Conservation (phyloP, 1,140 invertebrate species). For the Macrobrachium nipponense region DNA sequence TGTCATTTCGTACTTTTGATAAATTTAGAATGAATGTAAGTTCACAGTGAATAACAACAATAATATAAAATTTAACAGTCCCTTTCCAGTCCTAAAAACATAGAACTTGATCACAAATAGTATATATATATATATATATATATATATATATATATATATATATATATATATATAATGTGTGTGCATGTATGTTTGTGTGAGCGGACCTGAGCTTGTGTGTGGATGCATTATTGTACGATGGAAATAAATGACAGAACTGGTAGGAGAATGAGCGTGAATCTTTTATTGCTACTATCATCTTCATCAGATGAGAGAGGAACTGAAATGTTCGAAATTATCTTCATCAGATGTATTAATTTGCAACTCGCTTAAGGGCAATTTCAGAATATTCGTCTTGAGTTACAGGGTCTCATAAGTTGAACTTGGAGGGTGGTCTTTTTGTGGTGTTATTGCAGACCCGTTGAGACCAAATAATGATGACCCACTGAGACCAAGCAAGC, state of each 20-base stretch:
- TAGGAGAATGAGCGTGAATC: no score
- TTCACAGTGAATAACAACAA: no score
- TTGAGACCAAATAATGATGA: conserved; percentile 44
- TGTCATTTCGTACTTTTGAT: no score
- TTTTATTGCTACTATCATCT: no score
- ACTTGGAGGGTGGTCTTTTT: conserved; percentile 17
- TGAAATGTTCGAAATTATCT: no score
- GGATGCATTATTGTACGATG: neutral
- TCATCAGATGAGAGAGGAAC: no score
- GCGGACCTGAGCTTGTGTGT: neutral
- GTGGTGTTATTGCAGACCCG: conserved; percentile 49
- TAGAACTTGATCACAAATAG: neutral
- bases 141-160: conserved; percentile 8
- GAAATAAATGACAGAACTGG: no score
- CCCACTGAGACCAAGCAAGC: conserved; percentile 29
- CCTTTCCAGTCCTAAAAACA: no score
- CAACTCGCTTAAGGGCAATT: no score
- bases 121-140: conserved; percentile 14
- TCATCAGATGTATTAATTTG: no score
- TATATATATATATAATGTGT: conserved; percentile 7
- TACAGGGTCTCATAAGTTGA: conserved; percentile 17
- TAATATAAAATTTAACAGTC: no score
- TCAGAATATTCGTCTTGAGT: conserved; percentile 17
- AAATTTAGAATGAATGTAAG: no score
- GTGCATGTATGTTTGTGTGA: neutral